Evolutionary conservation across 2,888 invertebrate genomes (phyloP).

Genomic region (Epirrita christyi): DNA sequence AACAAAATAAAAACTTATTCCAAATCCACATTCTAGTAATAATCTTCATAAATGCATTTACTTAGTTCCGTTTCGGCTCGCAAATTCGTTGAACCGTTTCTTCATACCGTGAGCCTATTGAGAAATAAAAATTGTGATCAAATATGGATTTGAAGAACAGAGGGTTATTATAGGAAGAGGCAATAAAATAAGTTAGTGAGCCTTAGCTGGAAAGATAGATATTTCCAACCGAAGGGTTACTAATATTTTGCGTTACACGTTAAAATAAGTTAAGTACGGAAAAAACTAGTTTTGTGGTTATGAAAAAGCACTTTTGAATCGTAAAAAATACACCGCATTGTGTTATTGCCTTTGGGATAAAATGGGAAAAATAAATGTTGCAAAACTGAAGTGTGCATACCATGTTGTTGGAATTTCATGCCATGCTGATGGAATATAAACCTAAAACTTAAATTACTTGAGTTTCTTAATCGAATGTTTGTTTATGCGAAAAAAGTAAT

Average conservation of each 20-base stretch:
- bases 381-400: conserved; percentile 15
- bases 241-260: not conserved
- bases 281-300: not conserved
- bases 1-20: conserved; percentile 64
- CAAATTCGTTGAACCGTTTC: conserved; percentile 60
- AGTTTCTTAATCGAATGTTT: not conserved
- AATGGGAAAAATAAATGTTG: not conserved
- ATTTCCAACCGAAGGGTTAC: not conserved
- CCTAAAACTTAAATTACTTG: not conserved
- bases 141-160: conserved; percentile 74
- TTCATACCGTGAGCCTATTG: conserved; percentile 82
- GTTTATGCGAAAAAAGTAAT: conserved; percentile 6
- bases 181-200: conserved; percentile 14
- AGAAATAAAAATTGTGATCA: conserved; percentile 69
- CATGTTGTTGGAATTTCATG: conserved; percentile 12
- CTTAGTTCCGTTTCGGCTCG: conserved; percentile 53
- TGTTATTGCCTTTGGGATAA: conserved; percentile 4
- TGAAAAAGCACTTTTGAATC: too few relatives aligned
- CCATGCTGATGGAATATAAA: conserved; percentile 16
- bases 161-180: not conserved
- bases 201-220: not conserved
- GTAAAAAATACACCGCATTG: conserved; percentile 2
- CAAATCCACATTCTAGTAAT: conserved; percentile 69
- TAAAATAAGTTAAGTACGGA: not conserved
- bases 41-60: conserved; percentile 73